A percentile compares a stretch with the other conserved stretches of the same genome.
phyloP scores from a whole-genome alignment of 1,140 invertebrate genomes.

The Alviniconcha marisindica region DNA sequence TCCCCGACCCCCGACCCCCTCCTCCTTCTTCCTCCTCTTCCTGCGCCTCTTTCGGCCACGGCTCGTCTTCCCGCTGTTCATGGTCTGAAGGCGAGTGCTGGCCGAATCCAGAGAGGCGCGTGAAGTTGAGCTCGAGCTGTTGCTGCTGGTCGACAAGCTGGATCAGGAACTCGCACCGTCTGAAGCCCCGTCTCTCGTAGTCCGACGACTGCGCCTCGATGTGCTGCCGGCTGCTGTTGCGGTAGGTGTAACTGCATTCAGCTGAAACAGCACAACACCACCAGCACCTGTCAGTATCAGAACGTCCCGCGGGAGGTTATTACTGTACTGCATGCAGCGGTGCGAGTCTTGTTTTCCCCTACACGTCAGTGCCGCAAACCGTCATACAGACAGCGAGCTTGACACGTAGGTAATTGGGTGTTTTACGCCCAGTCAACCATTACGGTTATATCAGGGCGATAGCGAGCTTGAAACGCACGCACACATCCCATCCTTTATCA shows the following conservation, averaged over 20 bases:
- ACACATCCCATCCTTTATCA: too few relatives aligned
- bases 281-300: too few relatives aligned
- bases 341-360: too few relatives aligned
- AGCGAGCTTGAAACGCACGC: too few relatives aligned
- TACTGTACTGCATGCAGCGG: too few relatives aligned
- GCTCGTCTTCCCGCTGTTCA: not conserved
- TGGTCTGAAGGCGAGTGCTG: not conserved
- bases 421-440: too few relatives aligned
- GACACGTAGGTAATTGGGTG: too few relatives aligned
- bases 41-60: not conserved
- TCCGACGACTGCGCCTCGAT: constrained; percentile 57
- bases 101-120: constrained; percentile 60
- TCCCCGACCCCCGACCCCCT: not conserved
- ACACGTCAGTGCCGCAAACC: too few relatives aligned
- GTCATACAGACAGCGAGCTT: too few relatives aligned
- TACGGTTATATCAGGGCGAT: too few relatives aligned
- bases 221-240: constrained; percentile 52
- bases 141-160: constrained; percentile 54
- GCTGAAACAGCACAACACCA: constrained; percentile 50
- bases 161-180: constrained; percentile 60
- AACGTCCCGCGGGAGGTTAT: too few relatives aligned
- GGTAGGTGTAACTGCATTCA: constrained; percentile 67
- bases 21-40: not conserved
- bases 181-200: constrained; percentile 59
- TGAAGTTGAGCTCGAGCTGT: constrained; percentile 60